Base-by-base conservation (phyloP, 2,113 vertebrate species). In the Patagioenas fasciata region DNA sequence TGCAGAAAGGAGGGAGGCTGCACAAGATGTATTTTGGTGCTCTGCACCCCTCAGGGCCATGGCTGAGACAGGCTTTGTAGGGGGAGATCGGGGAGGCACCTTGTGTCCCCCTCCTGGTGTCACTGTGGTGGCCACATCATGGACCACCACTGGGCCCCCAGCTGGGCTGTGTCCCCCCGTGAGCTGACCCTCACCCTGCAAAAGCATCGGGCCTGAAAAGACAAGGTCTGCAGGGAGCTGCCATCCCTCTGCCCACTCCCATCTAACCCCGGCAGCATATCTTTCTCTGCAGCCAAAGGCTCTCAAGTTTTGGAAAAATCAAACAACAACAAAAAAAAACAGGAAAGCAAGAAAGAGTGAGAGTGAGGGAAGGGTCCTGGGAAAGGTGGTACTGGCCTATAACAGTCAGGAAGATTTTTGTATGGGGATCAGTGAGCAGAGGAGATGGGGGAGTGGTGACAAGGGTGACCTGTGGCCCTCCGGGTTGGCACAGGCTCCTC, bases 301-400 rank as follows among this genome's bases (percentile, higher is more conserved):
- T 95, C 96, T 97, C 96, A 97, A 96, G 96, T 96, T 95, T 96
- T 91, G 96, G 88, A 89, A 42, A 96, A 47, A 47, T 91, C 79
- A 90, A 89, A 89, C 74, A 89, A 93, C 34, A 83, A 91, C 23
- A 65, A 86, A 82, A 8, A 11, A 93, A 2, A 56, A 78, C 13
- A 51, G 89, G 77, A 75, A 92, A 75, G 61, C 48, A 93, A 91
- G 34, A 77, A 91, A 65, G 75, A 79, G 44, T 44, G 74, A 57
- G 40, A 84, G 38, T 64, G n/a, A 91, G 73, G 50, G 70, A 51
- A 70, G 66, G 71, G 58, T 80, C 62, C 82, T 90, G 67, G 85
- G 82, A 79, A 96, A 94, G 96, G 95, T 90, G 95, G 95, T 97
- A 97, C 96, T 97, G 96, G 96, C 96, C 96, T 95, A 2, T 73